Evolutionary conservation across 2,888 invertebrate genomes (phyloP), one percentile per base, ranked within the genome.

Genomic region (Megaustenia siamemsis): DNA sequence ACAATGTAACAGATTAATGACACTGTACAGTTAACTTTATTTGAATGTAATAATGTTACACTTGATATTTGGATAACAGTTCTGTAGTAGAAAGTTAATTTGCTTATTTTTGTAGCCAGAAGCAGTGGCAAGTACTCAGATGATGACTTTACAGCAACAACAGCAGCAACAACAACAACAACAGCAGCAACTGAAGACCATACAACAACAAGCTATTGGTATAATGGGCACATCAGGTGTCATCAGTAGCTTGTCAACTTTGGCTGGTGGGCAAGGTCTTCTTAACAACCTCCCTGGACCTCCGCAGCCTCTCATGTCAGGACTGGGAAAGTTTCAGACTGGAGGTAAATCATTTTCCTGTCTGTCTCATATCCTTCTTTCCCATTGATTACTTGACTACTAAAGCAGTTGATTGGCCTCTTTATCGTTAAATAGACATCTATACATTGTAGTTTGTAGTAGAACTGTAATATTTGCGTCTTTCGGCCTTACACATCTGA

Each of bases 171-270:
- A 86, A 68, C 82, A 85, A 77, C 84, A 82, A 24, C 86, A 86
- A 63, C 85, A 85, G 43, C 86, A 87, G 56, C 87, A 87, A 69
- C 38, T 87, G 68, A 83, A 84, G 43, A 84, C 84, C 53, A 87
- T 87, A 49, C 87, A 87, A 43, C 87, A 87, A 60, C 86, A 86
- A 24, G 86, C 86, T 53, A 82, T 86, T 43, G 86, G 87, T 28
- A 66, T 82, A 45, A 73, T 86, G 78, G 84, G 84, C 24, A 73
- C 71, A 15, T 53, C 82, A 4, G 82, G 83, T 3, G 43, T 87
- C 80, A 82, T 87, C 38, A 84, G 84, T 28, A 83, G 84, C 49
- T 49, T 86, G 69, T 56, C 60, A 18, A 35, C n/a, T 53, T 56
- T 85, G 38, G 21, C 68, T 40, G 76, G 81, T 6, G 81, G 81